Evolutionary conservation across 2,888 invertebrate species (phyloP).

Genomic region (Allolobophora icterica): DNA sequence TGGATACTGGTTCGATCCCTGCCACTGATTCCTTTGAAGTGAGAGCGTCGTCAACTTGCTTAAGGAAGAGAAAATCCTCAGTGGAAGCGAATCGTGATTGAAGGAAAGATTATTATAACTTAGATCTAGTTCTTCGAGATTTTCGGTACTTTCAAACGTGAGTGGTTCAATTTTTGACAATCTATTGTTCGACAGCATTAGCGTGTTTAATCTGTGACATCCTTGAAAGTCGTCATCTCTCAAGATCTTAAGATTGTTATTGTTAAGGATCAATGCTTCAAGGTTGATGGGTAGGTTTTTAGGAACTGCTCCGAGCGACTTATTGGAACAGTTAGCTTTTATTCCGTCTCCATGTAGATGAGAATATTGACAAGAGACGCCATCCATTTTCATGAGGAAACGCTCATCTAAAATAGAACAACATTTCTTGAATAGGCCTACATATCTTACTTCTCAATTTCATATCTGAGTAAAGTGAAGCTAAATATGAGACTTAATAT

Average conservation of each 20-base stretch:
- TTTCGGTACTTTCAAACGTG: not conserved
- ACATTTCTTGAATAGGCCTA: too few species aligned
- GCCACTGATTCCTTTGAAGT: not conserved
- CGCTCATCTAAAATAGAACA: not conserved
- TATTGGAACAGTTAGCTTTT: not conserved
- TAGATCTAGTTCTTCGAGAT: not conserved
- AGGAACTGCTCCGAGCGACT: not conserved
- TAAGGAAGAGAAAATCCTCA: not conserved
- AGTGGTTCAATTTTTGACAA: slow-evolving; percentile 11
- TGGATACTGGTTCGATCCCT: not conserved
- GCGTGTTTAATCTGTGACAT: not conserved
- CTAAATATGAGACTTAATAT: too few species aligned
- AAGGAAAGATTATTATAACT: not conserved
- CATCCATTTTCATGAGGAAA: not conserved
- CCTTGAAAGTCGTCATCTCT: not conserved
- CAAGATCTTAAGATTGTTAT: not conserved
- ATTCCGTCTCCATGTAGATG: not conserved
- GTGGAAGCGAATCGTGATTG: not conserved
- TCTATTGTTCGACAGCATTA: not conserved
- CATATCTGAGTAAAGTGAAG: too few species aligned
- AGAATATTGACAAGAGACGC: not conserved
- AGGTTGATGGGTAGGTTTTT: not conserved
- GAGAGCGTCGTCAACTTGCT: not conserved
- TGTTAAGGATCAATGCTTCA: not conserved
- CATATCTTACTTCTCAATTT: not conserved